Evolutionary conservation across 2,888 invertebrate species (phyloP).

Genomic region (Marronus borbonicus): DNA sequence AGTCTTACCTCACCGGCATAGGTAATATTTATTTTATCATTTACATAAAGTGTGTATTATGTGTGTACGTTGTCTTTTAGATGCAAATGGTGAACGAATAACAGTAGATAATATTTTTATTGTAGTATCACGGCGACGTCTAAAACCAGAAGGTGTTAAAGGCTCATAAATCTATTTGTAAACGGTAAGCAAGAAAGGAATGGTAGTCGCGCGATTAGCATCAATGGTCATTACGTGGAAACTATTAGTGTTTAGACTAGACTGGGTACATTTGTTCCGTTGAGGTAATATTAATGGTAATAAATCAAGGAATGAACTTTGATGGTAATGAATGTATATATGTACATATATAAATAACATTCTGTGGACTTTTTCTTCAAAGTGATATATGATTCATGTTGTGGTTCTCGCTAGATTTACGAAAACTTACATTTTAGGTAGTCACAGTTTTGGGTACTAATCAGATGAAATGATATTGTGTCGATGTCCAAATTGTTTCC

Average conservation of each 20-base stretch:
- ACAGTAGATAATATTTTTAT: conserved; percentile 29
- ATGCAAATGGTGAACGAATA: conserved; percentile 10
- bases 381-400: too few relatives aligned
- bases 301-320: conserved; percentile 8
- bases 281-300: neutral
- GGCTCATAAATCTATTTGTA: neutral
- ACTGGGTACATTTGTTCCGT: neutral
- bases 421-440: too few relatives aligned
- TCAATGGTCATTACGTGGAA: conserved; percentile 14
- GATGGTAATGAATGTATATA: neutral
- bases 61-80: neutral
- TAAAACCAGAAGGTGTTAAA: conserved; percentile 27
- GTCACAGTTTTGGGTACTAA: too few relatives aligned
- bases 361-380: neutral
- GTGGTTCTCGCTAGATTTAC: too few relatives aligned
- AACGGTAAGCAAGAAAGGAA: conserved; percentile 24
- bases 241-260: conserved; percentile 6
- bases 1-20: neutral
- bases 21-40: conserved; percentile 8
- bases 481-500: too few relatives aligned
- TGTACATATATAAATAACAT: neutral
- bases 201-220: conserved; percentile 1
- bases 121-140: neutral
- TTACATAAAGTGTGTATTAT: neutral
- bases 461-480: too few relatives aligned